Evolutionary conservation across 2,888 invertebrate genomes (phyloP).

Genomic region (Ischnus inquisitorius): DNA sequence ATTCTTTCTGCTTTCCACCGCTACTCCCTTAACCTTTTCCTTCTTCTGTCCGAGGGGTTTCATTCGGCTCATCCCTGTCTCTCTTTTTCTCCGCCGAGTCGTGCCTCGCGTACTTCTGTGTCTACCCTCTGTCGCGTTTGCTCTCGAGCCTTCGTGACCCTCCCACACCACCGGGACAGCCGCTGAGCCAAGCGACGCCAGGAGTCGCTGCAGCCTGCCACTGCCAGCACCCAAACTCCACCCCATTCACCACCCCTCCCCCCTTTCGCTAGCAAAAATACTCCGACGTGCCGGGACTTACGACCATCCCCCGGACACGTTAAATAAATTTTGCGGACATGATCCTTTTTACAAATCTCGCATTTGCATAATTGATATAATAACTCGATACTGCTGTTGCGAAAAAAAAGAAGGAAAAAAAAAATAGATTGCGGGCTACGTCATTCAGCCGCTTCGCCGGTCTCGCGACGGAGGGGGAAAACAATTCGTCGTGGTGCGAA

Average conservation of each 20-base stretch:
- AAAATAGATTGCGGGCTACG: background rate
- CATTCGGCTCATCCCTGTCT: slow-evolving; percentile 24
- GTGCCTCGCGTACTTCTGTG: slow-evolving; percentile 31
- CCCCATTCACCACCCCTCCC: slow-evolving; percentile 2
- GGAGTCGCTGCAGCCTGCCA: slow-evolving; percentile 37
- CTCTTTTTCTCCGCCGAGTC: slow-evolving; percentile 29
- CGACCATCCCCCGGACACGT: slow-evolving; percentile 70
- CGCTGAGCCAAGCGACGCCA: slow-evolving; percentile 25
- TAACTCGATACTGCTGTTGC: slow-evolving; percentile 72
- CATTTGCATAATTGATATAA: slow-evolving; percentile 79
- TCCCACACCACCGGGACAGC: slow-evolving; percentile 14
- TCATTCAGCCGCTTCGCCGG: background rate
- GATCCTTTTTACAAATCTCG: slow-evolving; percentile 75
- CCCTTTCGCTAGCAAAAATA: slow-evolving; percentile 58
- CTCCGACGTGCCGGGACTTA: slow-evolving; percentile 79
- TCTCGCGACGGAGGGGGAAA: background rate
- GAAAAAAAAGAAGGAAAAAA: background rate
- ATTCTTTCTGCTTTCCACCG: slow-evolving; percentile 20
- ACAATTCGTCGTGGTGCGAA: slow-evolving; percentile 19
- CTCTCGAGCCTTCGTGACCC: slow-evolving; percentile 38
- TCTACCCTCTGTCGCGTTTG: slow-evolving; percentile 30
- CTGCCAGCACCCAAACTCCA: slow-evolving; percentile 29
- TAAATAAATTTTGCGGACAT: slow-evolving; percentile 79
- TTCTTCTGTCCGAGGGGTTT: slow-evolving; percentile 21
- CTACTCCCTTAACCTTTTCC: background rate